Base-by-base conservation (phyloP, 2,113 vertebrate genomes). In the Girardinichthys multiradiatus region DNA sequence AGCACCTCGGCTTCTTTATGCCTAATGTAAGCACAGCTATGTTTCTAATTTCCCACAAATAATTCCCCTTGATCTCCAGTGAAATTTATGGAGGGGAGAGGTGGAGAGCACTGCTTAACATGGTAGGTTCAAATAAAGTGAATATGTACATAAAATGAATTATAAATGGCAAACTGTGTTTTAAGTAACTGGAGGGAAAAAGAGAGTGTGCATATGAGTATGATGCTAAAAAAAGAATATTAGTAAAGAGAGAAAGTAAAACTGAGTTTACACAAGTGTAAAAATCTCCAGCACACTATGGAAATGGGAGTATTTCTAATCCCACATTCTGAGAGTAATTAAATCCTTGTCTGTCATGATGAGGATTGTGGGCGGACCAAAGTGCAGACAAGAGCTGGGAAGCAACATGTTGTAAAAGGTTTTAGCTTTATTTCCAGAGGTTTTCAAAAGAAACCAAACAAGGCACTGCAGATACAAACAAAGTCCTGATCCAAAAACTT, bases 11-110 rank as follows among this genome's bases (percentile, higher is more conserved):
- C 57, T 70, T 83, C 88, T 88, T 84, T 86, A 81, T 86, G 79
- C 78, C 89, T 92, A 91, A 93, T 94, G 87, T 93, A 91, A 93
- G 91, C 92, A 83, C 87, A 86, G 84, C 91, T 91, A 92, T 89
- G 83, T 87, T 89, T 90, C 86, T 92, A 89, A 93, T 94, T 93
- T 94, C 88, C 81, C 82, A 93, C 90, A 92, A 94, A 93, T 93
- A 93, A 94, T 94, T 93, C 92, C 82, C 86, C 89, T 94, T 93
- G 91, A 94, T 94, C 90, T 92, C 83, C 62, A 88, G 79, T 69
- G 42, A 85, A 89, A 94, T 94, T 86, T 91, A 93, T 95, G 87
- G 68, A 51, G 61, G 15, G 30, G 74, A 80, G 29, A 68, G 74
- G 65, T n/a, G 59, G 64, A 78, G 79, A 83, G 81, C 29, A 65